Base-by-base conservation (phyloP, 2,888 invertebrate genomes). In the Brachylomia viminalis region DNA sequence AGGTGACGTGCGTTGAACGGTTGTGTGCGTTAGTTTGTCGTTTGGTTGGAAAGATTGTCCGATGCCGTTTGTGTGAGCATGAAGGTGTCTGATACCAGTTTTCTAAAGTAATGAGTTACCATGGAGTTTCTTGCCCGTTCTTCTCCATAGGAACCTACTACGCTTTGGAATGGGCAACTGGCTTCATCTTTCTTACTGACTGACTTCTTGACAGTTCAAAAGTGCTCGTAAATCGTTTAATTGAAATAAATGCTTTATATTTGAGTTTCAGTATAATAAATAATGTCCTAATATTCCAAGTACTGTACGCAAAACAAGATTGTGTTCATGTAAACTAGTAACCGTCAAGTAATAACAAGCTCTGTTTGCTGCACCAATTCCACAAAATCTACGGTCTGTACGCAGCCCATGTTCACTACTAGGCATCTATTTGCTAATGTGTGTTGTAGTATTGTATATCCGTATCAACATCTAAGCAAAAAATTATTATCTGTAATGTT, bases 401-500 rank as follows among this genome's bases (percentile, higher is more conserved):
- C 6, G 10, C 42, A 27, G 5, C 8, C 27, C 11, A 49, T 20
- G 15, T 54, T 45, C 33, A 54, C 23, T 1, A 30, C 13, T n/a
- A n/a, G 6, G 2, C n/a, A 76, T 56, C 1, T 49, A 49, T 49
- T 77, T 11, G 54, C 20, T 13, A 23, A 17, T n/a, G 27, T 54
- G n/a, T 11, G n/a, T 54, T 61, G 38, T 38, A 72, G 20, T 58
- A 67, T 70, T 49, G 59, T 38, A 45, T 23, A 61, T 58, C 33
- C 56, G 52, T 64, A 79, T 45, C 45, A 59, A 54, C 7, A 59
- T 56, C 38, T 20, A 23, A 45, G 17, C 54, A 71, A 83, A 75
- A 83, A 79, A 59, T 7, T n/a, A 61, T 58, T 56, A 56, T 66
- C n/a, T 8, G 56, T 52, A 54, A 62, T 56, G 67, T 65, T 61